Conservation (phyloP, 2,113 vertebrate species). For the Eulemur macaco region DNA sequence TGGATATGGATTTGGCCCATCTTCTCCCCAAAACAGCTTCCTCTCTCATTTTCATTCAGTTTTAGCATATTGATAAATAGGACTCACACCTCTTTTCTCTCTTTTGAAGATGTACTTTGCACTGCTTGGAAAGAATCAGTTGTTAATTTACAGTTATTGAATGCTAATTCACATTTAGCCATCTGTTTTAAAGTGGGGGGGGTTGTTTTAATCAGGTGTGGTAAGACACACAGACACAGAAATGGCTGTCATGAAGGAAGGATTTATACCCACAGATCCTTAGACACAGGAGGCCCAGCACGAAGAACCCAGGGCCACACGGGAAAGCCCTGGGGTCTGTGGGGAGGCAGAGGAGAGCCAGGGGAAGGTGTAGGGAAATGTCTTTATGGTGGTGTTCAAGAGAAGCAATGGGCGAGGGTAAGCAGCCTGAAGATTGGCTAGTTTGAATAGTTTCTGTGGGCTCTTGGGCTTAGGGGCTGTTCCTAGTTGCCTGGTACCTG, state of each 20-base stretch:
- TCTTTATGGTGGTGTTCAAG: neutral
- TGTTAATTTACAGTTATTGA: conserved; percentile 25
- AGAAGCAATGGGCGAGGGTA: neutral
- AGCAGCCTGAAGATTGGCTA: neutral
- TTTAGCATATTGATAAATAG: neutral
- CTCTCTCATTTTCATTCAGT: neutral
- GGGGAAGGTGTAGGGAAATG: neutral
- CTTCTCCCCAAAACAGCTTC: neutral
- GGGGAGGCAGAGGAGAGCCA: neutral
- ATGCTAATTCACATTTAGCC: conserved; percentile 26
- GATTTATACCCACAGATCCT: neutral
- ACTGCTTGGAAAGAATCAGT: neutral
- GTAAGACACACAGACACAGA: neutral
- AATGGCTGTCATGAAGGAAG: neutral
- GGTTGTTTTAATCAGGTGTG: neutral
- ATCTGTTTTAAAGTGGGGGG: conserved; percentile 37
- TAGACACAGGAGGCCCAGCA: neutral
- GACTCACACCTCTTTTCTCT: neutral
- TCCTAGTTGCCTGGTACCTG: too few relatives aligned
- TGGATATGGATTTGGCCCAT: neutral
- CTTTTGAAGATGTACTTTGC: conserved; percentile 46
- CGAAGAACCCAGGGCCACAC: fast-evolving
- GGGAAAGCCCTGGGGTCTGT: neutral
- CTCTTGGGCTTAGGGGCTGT: neutral
- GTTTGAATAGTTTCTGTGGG: neutral